These are phyloP conservation scores for Arvicanthis niloticus DNA, from an alignment of 2,113 vertebrate genomes.

Conservation along the genomic window DNA sequence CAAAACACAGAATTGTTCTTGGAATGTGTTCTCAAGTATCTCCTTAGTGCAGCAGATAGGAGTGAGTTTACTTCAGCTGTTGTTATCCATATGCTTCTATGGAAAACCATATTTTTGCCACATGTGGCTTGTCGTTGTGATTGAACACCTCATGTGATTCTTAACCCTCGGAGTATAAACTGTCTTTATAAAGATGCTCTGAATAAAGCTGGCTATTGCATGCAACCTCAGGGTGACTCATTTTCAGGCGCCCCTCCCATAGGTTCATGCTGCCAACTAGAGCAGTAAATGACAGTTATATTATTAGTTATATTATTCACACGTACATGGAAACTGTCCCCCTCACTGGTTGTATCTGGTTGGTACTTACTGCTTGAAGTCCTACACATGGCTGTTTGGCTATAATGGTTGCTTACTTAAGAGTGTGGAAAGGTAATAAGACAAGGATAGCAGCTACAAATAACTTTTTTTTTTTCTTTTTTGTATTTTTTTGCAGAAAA, in stretches of 20 bases:
- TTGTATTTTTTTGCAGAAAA: conserved; percentile 30
- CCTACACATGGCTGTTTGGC: neutral
- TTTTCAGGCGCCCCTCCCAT: neutral
- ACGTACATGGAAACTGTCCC: neutral
- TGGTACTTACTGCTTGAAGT: neutral
- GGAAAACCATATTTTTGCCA: neutral
- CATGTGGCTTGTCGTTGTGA: neutral
- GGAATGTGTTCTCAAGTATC: neutral
- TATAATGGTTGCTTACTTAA: neutral
- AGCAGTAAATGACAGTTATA: neutral
- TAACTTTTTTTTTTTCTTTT: neutral
- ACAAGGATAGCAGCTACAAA: neutral
- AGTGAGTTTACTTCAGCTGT: neutral
- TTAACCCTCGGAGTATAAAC: neutral
- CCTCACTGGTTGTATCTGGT: neutral
- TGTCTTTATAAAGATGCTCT: neutral
- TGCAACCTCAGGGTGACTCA: neutral
- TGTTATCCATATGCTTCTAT: neutral
- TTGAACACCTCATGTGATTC: neutral
- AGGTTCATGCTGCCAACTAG: neutral
- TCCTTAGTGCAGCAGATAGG: neutral
- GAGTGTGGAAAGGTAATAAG: neutral
- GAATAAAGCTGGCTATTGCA: neutral
- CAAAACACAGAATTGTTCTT: neutral
- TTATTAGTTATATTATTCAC: neutral